A percentile compares a stretch with the other conserved stretches of the same genome.
Evolutionary conservation across 2,797 vertebrate species (phyloP).

Genomic region (Phoxinus dragarum): DNA sequence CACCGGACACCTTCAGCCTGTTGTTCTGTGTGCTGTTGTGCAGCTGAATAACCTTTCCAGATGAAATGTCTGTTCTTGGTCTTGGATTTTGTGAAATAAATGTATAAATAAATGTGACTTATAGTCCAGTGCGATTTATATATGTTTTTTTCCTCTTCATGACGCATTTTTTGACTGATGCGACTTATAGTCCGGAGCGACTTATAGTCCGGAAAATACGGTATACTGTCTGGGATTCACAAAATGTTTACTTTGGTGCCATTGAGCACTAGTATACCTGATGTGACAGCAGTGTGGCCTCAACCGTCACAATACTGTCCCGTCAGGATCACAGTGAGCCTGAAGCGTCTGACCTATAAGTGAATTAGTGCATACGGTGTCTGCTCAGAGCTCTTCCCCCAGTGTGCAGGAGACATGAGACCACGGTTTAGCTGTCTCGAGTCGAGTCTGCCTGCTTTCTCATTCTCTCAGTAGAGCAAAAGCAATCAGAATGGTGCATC

Average conservation of each 20-base stretch:
- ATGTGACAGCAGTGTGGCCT: neutral
- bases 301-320: conserved; percentile 1
- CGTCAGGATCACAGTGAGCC: conserved; percentile 16
- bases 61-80: too few relatives aligned
- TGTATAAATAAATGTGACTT: too few relatives aligned
- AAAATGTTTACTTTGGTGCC: neutral
- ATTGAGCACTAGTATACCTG: neutral
- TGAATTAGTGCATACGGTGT: conserved; percentile 39
- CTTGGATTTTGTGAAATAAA: too few relatives aligned
- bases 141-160: too few relatives aligned
- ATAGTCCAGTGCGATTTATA: too few relatives aligned
- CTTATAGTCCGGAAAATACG: too few relatives aligned
- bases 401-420: neutral
- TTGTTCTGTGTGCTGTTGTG: too few relatives aligned
- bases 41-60: too few relatives aligned
- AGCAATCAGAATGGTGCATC: conserved; percentile 41
- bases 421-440: neutral
- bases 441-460: neutral
- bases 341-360: conserved; percentile 28
- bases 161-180: too few relatives aligned
- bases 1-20: too few relatives aligned
- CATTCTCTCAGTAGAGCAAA: conserved; percentile 22
- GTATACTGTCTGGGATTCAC: neutral
- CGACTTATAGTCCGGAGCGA: too few relatives aligned
- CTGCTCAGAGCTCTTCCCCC: conserved; percentile 1